Evolutionary conservation across 53 echinoderm and acorn worm genomes (phyloP), one percentile per base, ranked within the genome.

Genomic region (Astropecten irregularis): DNA sequence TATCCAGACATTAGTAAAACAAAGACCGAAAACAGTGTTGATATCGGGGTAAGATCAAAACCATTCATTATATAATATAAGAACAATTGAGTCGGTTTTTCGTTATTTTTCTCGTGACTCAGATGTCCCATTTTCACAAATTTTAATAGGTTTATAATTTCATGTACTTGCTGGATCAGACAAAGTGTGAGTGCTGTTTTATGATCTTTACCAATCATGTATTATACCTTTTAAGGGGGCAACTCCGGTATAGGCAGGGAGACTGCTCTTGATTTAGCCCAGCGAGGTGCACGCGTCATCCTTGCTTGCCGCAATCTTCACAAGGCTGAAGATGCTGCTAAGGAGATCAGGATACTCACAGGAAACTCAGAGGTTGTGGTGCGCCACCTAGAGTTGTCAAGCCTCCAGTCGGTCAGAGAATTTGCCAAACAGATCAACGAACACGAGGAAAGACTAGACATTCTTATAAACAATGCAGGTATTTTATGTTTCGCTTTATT

Each of bases 381-480:
- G n/a, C 90, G 90, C 66, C 85, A 85, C 22, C 82, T 92, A 3
- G 84, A 95, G 47, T 68, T 95, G n/a, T 87, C 95, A 32, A 95
- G 95, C 39, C 77, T 92, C n/a, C 61, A 90, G 58, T 92, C 92
- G 2, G 83, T 95, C 26, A 70, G 88, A 34, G 51, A 82, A 19
- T 95, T 95, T 42, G 82, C 90, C 30, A 34, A 76, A 14, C 83
- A 90, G 19, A 84, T 92, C 46, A 66, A 69, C 58, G 69, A 87
- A 31, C 44, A 39, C 18, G 95, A 95, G 51, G 82, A 92, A 10
- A 73, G 87, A 31, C 81, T 95, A 13, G 92, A 95, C 30, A 84
- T 95, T n/a, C 88, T 95, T 3, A 22, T 95, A 18, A 95, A 95
- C 63, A 95, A 95, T 77, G 95, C 95, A 67, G 95, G 95, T 95